Conservation (phyloP, 2,888 invertebrate species). For the Beris chalybata region DNA sequence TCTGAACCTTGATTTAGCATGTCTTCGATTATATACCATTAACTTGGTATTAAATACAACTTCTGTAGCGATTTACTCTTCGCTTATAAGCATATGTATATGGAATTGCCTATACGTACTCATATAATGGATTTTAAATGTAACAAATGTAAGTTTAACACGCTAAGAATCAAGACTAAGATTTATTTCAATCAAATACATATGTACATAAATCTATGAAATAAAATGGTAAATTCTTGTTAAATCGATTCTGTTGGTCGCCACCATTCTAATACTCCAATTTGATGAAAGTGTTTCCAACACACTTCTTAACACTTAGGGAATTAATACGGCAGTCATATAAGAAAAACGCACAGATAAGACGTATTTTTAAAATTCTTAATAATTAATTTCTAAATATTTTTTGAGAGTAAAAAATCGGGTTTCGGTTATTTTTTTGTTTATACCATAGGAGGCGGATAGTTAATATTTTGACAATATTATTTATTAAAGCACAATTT, state of each 20-base stretch:
- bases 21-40: too few relatives aligned
- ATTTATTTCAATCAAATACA: too few relatives aligned
- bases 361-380: too few relatives aligned
- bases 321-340: neutral
- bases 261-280: slow-evolving; percentile 1
- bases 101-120: neutral
- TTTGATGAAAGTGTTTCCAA: slow-evolving; percentile 22
- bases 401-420: too few relatives aligned
- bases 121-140: neutral
- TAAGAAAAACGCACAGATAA: too few relatives aligned
- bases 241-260: slow-evolving; percentile 26
- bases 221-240: slow-evolving; percentile 26
- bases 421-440: too few relatives aligned
- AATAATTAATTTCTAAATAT: too few relatives aligned
- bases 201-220: slow-evolving; percentile 12
- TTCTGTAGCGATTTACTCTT: neutral
- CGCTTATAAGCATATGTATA: neutral
- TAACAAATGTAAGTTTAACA: slow-evolving; percentile 18
- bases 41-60: too few relatives aligned
- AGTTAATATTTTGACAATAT: too few relatives aligned
- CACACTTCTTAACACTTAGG: slow-evolving; percentile 13
- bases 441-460: too few relatives aligned
- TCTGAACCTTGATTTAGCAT: too few relatives aligned
- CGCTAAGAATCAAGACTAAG: slow-evolving; percentile 1
- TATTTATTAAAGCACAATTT: too few relatives aligned